phyloP scores from a whole-genome alignment of 2,888 invertebrate genomes.

The Tenthredo mesomela region DNA sequence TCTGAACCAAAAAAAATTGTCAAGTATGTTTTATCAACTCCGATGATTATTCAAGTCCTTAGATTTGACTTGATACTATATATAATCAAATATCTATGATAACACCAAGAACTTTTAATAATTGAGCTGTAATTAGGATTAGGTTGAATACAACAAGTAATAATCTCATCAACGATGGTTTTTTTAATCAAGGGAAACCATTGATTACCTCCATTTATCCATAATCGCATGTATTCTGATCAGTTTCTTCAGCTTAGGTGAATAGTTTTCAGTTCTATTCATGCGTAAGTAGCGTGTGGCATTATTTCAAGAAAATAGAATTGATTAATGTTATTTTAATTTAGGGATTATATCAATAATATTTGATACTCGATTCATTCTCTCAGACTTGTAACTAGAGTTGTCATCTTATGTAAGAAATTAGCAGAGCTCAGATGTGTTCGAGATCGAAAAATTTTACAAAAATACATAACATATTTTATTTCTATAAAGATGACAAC shows the following conservation, averaged over 20 bases:
- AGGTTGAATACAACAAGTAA: background rate
- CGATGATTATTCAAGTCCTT: background rate
- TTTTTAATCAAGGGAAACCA: background rate
- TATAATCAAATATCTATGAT: background rate
- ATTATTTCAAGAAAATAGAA: background rate
- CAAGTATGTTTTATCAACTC: background rate
- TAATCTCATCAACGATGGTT: background rate
- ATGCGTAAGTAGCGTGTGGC: no score
- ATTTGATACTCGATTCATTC: background rate
- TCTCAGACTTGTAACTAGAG: constrained; percentile 11
- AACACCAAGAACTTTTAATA: background rate
- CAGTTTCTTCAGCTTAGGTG: background rate
- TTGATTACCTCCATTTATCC: background rate
- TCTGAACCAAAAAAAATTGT: background rate
- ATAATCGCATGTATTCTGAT: background rate
- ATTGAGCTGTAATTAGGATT: background rate
- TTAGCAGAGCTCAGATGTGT: background rate
- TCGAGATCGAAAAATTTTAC: background rate
- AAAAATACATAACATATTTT: background rate
- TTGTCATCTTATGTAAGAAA: constrained; percentile 26
- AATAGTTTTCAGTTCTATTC: background rate
- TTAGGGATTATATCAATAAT: background rate
- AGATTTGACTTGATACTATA: background rate
- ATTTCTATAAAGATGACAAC: constrained; percentile 13
- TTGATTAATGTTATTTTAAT: background rate